phyloP scores from a whole-genome alignment of 1,140 invertebrate species.

The Halictus rubicundus region DNA sequence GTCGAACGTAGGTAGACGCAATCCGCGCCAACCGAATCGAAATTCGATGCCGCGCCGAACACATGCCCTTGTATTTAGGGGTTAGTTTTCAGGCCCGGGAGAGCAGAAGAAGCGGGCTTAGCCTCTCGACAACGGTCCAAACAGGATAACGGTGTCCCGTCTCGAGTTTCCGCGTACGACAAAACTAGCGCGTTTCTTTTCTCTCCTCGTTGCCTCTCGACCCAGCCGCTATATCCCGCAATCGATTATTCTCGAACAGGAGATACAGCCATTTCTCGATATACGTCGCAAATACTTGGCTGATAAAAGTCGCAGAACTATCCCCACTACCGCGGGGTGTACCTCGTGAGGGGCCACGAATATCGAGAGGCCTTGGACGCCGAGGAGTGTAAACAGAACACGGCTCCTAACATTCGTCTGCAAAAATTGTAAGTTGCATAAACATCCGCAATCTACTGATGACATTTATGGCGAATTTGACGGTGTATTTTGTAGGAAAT shows the following conservation, averaged over 20 bases:
- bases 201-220: not conserved
- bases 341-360: too few relatives aligned
- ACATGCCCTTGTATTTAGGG: conserved; percentile 58
- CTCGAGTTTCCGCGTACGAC: conserved; percentile 30
- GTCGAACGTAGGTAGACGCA: conserved; percentile 48
- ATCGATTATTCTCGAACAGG: not conserved
- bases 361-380: too few relatives aligned
- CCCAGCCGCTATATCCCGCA: not conserved
- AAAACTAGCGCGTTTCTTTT: not conserved
- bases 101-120: conserved; percentile 43
- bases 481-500: too few relatives aligned
- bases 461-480: too few relatives aligned
- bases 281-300: too few relatives aligned
- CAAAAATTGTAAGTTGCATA: too few relatives aligned
- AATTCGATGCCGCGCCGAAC: conserved; percentile 67
- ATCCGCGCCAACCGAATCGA: conserved; percentile 68
- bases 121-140: conserved; percentile 40
- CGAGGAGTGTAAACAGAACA: too few relatives aligned
- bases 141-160: conserved; percentile 39
- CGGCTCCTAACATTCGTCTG: too few relatives aligned
- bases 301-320: too few relatives aligned
- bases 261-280: conserved; percentile 3
- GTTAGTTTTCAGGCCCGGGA: conserved; percentile 53
- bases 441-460: too few relatives aligned
- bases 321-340: too few relatives aligned